Evolutionary conservation across 2,113 vertebrate species (phyloP).

Genomic region (Columba livia): DNA sequence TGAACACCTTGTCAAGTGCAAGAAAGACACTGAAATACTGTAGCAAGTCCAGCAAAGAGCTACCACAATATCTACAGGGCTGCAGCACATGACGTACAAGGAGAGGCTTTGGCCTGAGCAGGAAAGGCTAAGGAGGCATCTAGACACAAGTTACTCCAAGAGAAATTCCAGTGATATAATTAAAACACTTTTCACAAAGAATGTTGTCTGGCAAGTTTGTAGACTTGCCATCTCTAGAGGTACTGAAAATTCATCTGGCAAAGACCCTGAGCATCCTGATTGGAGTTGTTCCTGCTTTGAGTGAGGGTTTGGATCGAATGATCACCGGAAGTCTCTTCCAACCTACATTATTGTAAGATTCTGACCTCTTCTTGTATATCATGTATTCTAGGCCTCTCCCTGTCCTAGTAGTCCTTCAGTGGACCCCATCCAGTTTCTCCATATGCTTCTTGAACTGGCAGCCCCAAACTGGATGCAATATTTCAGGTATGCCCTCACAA

Average conservation of each 20-base stretch:
- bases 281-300: neutral
- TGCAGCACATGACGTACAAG: neutral
- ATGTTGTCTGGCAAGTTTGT: neutral
- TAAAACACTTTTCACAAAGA: neutral
- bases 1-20: neutral
- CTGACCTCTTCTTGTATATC: neutral
- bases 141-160: neutral
- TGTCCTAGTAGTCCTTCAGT: neutral
- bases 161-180: neutral
- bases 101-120: neutral
- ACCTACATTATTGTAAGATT: neutral
- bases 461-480: neutral
- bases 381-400: neutral
- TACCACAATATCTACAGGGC: neutral
- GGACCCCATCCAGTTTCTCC: neutral
- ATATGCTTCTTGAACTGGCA: neutral
- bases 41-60: neutral
- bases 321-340: neutral
- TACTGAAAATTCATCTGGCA: neutral
- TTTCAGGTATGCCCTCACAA: neutral
- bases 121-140: neutral
- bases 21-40: neutral
- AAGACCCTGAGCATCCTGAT: neutral
- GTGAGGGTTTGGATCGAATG: neutral
- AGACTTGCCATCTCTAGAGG: neutral